A percentile compares a stretch with the other conserved stretches of the same genome.
Evolutionary conservation across 35 echinoderm and acorn worm genomes (phyloP).

Genomic region (Apostichopus japonicus): DNA sequence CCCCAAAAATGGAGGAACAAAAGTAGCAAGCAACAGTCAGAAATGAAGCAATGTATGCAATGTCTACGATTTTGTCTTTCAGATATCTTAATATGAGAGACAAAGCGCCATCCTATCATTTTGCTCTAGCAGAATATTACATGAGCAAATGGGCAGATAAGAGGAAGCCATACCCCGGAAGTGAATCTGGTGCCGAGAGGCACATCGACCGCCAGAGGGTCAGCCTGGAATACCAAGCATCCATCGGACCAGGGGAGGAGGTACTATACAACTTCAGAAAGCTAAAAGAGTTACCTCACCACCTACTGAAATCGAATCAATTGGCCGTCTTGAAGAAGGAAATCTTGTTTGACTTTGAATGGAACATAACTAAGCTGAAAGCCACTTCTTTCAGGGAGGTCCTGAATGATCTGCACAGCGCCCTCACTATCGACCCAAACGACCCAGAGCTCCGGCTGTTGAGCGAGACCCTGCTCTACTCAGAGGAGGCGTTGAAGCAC

Average conservation of each 20-base stretch:
- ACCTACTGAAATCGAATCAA: constrained; percentile 79
- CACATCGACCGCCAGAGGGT: constrained; percentile 62
- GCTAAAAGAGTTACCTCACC: constrained; percentile 77
- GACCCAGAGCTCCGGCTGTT: constrained; percentile 80
- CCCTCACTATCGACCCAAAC: constrained; percentile 79
- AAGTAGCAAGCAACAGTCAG: no score
- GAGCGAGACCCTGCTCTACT: constrained; percentile 77
- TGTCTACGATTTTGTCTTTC: background rate
- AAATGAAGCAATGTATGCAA: background rate
- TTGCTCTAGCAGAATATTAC: constrained; percentile 77
- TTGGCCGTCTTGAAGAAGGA: constrained; percentile 75
- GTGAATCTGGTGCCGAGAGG: constrained; percentile 77
- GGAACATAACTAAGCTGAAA: constrained; percentile 79
- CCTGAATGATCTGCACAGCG: constrained; percentile 78
- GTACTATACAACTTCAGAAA: constrained; percentile 78
- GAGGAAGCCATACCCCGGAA: constrained; percentile 84
- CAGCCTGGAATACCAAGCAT: background rate
- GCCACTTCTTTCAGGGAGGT: constrained; percentile 66
- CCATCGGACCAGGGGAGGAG: no score
- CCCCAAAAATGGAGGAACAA: no score
- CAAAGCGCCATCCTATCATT: constrained; percentile 90
- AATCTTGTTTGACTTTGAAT: constrained; percentile 86
- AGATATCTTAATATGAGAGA: constrained; percentile 84
- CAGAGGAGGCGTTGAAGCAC: constrained; percentile 59
- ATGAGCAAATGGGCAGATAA: constrained; percentile 77